Percentiles rank a stretch among this genome's conserved stretches.
Evolutionary conservation across 2,888 invertebrate species (phyloP).

Genomic region (Coelogynopora nodosa): DNA sequence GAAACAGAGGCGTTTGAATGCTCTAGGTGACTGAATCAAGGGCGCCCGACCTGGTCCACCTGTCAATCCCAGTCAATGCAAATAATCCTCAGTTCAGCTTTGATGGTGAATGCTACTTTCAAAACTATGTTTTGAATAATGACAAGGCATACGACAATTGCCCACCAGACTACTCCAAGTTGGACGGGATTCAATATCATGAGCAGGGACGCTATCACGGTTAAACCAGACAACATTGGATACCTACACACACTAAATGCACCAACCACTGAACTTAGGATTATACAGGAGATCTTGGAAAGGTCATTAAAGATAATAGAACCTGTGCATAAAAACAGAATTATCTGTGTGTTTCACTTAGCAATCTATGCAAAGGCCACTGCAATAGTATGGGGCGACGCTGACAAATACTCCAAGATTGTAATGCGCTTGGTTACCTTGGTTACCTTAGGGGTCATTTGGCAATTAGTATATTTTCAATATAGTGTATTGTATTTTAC

Average conservation of each 20-base stretch:
- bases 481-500: conserved; percentile 1
- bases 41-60: conserved; percentile 5
- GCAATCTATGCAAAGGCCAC: neutral
- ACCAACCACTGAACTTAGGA: neutral
- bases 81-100: neutral
- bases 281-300: neutral
- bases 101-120: neutral
- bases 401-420: neutral
- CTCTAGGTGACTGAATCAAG: neutral
- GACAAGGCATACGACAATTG: conserved; percentile 17
- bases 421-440: neutral
- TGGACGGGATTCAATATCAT: neutral
- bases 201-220: neutral
- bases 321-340: neutral
- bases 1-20: conserved; percentile 27
- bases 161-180: conserved; percentile 21
- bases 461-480: conserved; percentile 13
- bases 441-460: neutral
- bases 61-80: conserved; percentile 24
- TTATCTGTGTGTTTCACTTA: neutral
- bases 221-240: conserved; percentile 22
- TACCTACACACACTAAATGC: conserved; percentile 2
- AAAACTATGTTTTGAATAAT: neutral
- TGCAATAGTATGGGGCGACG: neutral
- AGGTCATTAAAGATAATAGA: neutral